A percentile compares a stretch with the other conserved stretches of the same genome.
phyloP scores from a whole-genome alignment of 2,113 vertebrate genomes.

The Anarrhichthys ocellatus region DNA sequence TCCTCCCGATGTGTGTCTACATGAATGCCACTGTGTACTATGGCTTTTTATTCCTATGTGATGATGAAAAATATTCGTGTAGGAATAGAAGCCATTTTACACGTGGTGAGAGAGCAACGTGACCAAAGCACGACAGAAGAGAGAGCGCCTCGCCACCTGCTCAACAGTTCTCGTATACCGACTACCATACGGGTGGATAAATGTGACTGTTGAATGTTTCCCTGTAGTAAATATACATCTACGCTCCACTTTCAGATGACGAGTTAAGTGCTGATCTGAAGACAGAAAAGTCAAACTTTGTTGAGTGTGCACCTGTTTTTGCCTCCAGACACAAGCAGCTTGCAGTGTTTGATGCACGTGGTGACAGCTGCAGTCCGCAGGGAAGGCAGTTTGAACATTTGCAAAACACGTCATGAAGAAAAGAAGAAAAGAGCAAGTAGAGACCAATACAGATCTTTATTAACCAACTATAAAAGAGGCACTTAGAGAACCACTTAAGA shows the following conservation, averaged over 20 bases:
- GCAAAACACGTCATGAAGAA: constrained; percentile 64
- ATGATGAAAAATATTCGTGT: constrained; percentile 96
- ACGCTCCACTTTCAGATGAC: constrained; percentile 52
- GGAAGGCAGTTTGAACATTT: constrained; percentile 63
- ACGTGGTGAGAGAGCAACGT: constrained; percentile 92
- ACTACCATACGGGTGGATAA: constrained; percentile 50
- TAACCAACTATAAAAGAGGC: constrained; percentile 87
- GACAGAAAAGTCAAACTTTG: constrained; percentile 53
- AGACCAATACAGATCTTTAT: constrained; percentile 85
- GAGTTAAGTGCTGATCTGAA: constrained; percentile 59
- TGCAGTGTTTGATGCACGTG: constrained; percentile 61
- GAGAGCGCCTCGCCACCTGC: constrained; percentile 15
- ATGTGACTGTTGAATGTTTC: constrained; percentile 53
- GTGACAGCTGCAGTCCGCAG: constrained; percentile 74
- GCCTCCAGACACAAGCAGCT: constrained; percentile 64
- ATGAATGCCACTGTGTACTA: constrained; percentile 94
- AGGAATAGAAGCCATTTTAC: constrained; percentile 99
- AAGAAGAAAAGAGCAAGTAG: constrained; percentile 67
- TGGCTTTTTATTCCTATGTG: constrained; percentile 99
- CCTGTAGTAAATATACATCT: constrained; percentile 61
- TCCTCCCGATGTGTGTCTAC: neutral
- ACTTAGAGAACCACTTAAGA: constrained; percentile 87
- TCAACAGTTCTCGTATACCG: neutral
- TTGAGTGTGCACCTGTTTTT: constrained; percentile 74
- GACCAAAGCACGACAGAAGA: constrained; percentile 27